Evolutionary conservation across 2,113 vertebrate species (phyloP).

Genomic region (Madoqua kirkii): DNA sequence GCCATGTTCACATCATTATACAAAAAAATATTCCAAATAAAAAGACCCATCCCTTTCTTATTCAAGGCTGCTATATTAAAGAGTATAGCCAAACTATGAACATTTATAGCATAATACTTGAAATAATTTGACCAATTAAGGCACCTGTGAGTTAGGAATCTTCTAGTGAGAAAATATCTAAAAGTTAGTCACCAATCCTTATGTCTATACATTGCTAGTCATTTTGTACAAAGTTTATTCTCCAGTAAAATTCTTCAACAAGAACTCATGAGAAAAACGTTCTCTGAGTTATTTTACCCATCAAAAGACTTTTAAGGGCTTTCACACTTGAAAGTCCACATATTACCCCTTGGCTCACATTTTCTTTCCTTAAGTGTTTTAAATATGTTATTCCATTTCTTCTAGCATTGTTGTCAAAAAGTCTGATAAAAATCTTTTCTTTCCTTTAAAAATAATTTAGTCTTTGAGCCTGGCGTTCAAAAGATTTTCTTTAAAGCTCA

Average conservation of each 20-base stretch:
- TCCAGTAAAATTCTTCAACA: background rate
- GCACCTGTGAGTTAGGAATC: background rate
- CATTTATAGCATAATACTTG: background rate
- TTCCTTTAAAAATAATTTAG: background rate
- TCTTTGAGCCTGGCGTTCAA: background rate
- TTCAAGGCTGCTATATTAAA: background rate
- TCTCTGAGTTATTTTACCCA: background rate
- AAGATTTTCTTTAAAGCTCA: background rate
- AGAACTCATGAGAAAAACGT: background rate
- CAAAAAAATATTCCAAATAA: background rate
- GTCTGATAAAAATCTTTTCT: background rate
- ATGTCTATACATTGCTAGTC: background rate
- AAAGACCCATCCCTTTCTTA: background rate
- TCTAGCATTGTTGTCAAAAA: background rate
- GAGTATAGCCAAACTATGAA: background rate
- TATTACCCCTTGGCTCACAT: background rate
- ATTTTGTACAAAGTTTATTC: background rate
- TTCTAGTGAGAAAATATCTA: background rate
- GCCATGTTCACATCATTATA: background rate
- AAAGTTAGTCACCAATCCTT: background rate
- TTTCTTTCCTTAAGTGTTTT: background rate
- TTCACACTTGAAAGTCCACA: background rate
- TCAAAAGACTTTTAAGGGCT: background rate
- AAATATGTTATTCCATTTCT: background rate
- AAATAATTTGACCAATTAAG: conserved; percentile 3